Evolutionary conservation across 1,140 invertebrate species (phyloP), one percentile per base, ranked within the genome.

Genomic region (Drosophila lowei): DNA sequence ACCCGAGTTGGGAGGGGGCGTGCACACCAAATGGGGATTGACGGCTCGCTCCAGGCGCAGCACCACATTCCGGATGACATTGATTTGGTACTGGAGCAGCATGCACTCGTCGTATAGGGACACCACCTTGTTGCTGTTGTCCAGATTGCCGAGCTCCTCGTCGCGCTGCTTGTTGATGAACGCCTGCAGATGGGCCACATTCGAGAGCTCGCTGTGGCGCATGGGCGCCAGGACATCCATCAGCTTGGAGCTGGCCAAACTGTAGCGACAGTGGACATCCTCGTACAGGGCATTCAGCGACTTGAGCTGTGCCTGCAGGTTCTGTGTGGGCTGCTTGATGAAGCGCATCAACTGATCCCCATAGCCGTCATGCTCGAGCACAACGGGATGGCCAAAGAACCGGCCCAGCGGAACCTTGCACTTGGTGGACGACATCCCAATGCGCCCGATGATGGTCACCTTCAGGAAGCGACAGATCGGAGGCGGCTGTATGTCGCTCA

Each of bases 391-490:
- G 2, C 97, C 97, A 89, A 97, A 98, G 92, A 98, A 98, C 88
- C 95, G 95, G n/a, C 97, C 97, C 18, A 98, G 92, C 1, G 97
- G 97, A 54, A 98, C 97, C 91, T 96, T 95, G 80, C 97, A 97
- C 74, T 96, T 95, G 23, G 96, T 96, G 0, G 96, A 95, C 42
- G 96, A 95, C 96, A 97, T 97, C 57, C 97, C 97, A 89, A 97
- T 97, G 7, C 96, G 93, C 23, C 97, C 97, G 72, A 98, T 97
- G 1, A 96, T 96, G 38, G 96, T 97, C 64, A 97, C 95, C 95
- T 98, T 98, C 34, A 98, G 93, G 91, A 95, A 99, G 90, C 96
- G 93, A 84, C 96, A 98, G 46, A 98, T 93, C 0, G 97, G 96
- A 15, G 97, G 95, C 16, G 97, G 97, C 90, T 97, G 96, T 48